A percentile compares a stretch with the other conserved stretches of the same genome.
Evolutionary conservation across 2,888 invertebrate species (phyloP).

Genomic region (Esperia sulphurella): DNA sequence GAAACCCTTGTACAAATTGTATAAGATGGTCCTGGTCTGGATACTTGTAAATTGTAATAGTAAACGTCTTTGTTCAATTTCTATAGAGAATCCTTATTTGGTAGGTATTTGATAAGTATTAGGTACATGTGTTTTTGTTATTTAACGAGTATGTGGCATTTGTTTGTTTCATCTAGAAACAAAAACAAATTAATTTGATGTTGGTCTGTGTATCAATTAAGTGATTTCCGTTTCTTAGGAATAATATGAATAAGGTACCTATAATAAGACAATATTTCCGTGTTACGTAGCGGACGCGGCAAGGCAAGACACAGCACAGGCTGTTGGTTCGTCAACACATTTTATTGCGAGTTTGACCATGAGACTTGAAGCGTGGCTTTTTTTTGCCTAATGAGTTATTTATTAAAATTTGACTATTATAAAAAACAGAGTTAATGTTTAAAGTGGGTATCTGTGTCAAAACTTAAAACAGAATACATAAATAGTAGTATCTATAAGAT

Average conservation of each 20-base stretch:
- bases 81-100: no score
- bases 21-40: no score
- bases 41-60: no score
- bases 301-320: conserved; percentile 8
- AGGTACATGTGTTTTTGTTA: no score
- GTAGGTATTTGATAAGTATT: no score
- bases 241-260: conserved; percentile 37
- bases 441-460: conserved; percentile 51
- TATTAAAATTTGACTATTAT: conserved; percentile 73
- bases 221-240: conserved; percentile 31
- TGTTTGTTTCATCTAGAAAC: no score
- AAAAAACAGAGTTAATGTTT: conserved; percentile 55
- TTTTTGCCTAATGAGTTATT: conserved; percentile 74
- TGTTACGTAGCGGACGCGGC: conserved; percentile 29
- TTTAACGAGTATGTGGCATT: no score
- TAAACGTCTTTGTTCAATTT: no score
- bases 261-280: conserved; percentile 65
- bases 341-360: conserved; percentile 74
- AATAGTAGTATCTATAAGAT: conserved; percentile 44
- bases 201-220: conserved; percentile 12
- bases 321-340: conserved; percentile 55
- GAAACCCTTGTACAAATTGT: no score
- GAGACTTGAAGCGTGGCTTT: conserved; percentile 69
- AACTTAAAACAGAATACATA: conserved; percentile 49
- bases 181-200: neutral